Evolutionary conservation across 1,140 invertebrate species (phyloP).

Genomic region (Rhagoletis zephyria): DNA sequence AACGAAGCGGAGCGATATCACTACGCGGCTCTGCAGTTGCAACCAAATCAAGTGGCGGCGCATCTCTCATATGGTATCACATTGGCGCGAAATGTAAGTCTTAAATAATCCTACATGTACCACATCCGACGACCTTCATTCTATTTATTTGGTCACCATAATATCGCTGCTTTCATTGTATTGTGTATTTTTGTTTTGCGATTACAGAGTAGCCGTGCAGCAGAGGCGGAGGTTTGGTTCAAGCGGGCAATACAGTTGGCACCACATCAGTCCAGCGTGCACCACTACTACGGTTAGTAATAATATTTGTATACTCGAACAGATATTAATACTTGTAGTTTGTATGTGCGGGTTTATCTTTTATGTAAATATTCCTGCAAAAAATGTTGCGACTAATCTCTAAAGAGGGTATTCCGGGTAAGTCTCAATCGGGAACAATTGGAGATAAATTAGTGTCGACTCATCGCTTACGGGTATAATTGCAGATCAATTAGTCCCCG

Average conservation of each 20-base stretch:
- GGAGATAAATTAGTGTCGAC: too few relatives aligned
- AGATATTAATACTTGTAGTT: too few relatives aligned
- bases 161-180: too few relatives aligned
- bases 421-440: too few relatives aligned
- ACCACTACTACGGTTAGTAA: slow-evolving; percentile 87
- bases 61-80: slow-evolving; percentile 93
- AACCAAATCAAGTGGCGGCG: slow-evolving; percentile 89
- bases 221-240: slow-evolving; percentile 92
- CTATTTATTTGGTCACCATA: neutral
- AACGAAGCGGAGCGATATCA: slow-evolving; percentile 89
- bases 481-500: too few relatives aligned
- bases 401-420: too few relatives aligned
- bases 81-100: slow-evolving; percentile 88
- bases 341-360: too few relatives aligned
- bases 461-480: too few relatives aligned
- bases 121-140: too few relatives aligned
- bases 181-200: neutral
- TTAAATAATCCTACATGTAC: neutral
- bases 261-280: slow-evolving; percentile 86
- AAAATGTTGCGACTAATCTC: too few relatives aligned
- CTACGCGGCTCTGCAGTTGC: slow-evolving; percentile 83
- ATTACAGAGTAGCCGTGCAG: slow-evolving; percentile 82
- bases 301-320: neutral
- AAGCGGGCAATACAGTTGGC: slow-evolving; percentile 86
- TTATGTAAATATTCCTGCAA: too few relatives aligned